Evolutionary conservation across 2,888 invertebrate genomes (phyloP).

Genomic region (Seira musarum): DNA sequence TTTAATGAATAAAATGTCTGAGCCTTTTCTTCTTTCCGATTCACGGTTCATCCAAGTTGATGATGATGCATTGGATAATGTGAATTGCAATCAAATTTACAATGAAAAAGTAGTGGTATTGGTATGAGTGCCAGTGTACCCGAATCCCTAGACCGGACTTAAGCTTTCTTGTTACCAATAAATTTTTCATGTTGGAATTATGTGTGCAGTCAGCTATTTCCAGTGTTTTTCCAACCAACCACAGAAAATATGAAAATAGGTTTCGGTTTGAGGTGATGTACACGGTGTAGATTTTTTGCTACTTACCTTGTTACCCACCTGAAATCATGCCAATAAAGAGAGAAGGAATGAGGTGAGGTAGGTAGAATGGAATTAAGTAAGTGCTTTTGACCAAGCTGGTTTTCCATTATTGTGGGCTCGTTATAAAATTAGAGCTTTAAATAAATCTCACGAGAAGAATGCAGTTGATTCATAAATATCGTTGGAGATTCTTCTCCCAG

Average conservation of each 20-base stretch:
- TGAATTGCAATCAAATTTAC: constrained; percentile 45
- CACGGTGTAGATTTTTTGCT: background rate
- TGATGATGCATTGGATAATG: constrained; percentile 44
- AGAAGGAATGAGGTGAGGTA: background rate
- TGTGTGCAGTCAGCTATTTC: constrained; percentile 1
- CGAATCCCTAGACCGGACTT: no score
- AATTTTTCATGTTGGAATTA: no score
- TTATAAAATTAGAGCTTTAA: constrained; percentile 27
- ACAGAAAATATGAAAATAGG: constrained; percentile 8
- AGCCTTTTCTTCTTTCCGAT: no score
- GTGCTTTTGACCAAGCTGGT: constrained; percentile 20
- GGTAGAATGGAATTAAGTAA: no score
- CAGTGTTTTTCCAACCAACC: constrained; percentile 35
- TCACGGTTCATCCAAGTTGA: no score
- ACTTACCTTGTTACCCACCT: constrained; percentile 40
- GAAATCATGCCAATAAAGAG: constrained; percentile 39
- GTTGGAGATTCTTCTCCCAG: no score
- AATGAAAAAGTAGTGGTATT: no score
- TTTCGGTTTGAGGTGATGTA: no score
- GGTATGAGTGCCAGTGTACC: no score
- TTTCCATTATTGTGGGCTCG: constrained; percentile 20
- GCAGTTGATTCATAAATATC: constrained; percentile 24
- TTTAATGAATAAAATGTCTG: no score
- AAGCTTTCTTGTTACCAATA: no score
- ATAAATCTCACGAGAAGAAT: no score